phyloP scores from a whole-genome alignment of 2,888 invertebrate species.

The Hanleya hanleyi region DNA sequence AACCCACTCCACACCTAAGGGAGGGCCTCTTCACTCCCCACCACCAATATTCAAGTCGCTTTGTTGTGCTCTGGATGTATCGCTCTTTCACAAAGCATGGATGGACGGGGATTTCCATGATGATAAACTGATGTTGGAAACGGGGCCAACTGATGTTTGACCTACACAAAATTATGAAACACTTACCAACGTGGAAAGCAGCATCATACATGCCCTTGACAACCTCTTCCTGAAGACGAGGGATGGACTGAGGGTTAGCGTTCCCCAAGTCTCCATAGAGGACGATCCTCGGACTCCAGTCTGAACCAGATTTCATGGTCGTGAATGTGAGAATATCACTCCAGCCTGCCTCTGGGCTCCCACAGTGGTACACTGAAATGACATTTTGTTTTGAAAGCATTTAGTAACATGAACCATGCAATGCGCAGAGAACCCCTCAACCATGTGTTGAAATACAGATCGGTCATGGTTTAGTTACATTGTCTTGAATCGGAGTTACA shows the following conservation, averaged over 20 bases:
- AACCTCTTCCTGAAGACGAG: constrained; percentile 88
- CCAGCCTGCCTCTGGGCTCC: constrained; percentile 80
- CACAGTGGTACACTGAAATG: constrained; percentile 71
- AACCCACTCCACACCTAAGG: too few relatives aligned
- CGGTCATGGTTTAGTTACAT: too few relatives aligned
- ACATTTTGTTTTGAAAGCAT: too few relatives aligned
- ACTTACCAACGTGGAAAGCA: constrained; percentile 83
- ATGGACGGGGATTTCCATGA: not conserved
- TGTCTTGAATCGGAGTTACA: too few relatives aligned
- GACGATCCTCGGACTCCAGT: constrained; percentile 87
- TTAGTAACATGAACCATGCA: too few relatives aligned
- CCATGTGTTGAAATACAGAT: too few relatives aligned
- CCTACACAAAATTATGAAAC: too few relatives aligned
- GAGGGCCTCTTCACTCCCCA: too few relatives aligned
- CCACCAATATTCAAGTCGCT: too few relatives aligned
- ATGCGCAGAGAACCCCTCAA: too few relatives aligned
- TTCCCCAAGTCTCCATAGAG: constrained; percentile 97
- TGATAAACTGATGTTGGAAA: not conserved
- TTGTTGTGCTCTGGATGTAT: not conserved
- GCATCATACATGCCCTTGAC: constrained; percentile 87
- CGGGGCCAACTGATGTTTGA: not conserved
- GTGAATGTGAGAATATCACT: constrained; percentile 85
- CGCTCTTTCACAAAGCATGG: too few relatives aligned
- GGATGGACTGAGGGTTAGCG: constrained; percentile 90
- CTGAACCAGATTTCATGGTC: constrained; percentile 80